These are phyloP conservation scores for Lepus americanus DNA, from an alignment of 2,113 vertebrate species.

Conservation along the genomic window DNA sequence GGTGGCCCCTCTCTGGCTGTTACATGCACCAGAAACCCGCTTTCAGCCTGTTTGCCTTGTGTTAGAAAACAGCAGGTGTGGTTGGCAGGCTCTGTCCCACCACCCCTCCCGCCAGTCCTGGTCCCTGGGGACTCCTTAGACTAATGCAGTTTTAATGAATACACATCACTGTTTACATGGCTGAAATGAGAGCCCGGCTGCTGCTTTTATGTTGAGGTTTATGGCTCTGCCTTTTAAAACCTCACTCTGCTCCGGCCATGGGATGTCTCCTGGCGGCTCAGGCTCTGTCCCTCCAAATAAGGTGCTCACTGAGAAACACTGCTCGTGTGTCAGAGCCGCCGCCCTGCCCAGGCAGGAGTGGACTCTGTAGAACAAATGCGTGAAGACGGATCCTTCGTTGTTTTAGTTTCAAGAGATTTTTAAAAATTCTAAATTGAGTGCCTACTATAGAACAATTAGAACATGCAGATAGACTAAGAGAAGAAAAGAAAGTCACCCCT, in stretches of 20 bases:
- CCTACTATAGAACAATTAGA: constrained; percentile 6
- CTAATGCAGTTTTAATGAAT: constrained; percentile 82
- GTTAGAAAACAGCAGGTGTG: constrained; percentile 70
- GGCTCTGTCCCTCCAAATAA: constrained; percentile 66
- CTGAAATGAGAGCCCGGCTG: constrained; percentile 58
- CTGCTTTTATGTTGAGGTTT: constrained; percentile 64
- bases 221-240: constrained; percentile 59
- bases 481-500: constrained; percentile 32
- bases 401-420: neutral
- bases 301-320: neutral
- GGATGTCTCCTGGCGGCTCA: neutral
- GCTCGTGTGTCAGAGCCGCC: fast-evolving
- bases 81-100: neutral
- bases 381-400: neutral
- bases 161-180: constrained; percentile 73
- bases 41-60: constrained; percentile 29
- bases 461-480: neutral
- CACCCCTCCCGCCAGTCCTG: fast-evolving
- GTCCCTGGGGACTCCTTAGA: constrained; percentile 72
- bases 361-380: neutral
- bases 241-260: neutral
- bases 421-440: neutral
- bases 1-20: neutral
- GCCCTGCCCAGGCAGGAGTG: neutral
- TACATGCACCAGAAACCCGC: neutral